Base-by-base conservation (phyloP, 2,888 invertebrate genomes). In the Chrysodeixis includens region DNA sequence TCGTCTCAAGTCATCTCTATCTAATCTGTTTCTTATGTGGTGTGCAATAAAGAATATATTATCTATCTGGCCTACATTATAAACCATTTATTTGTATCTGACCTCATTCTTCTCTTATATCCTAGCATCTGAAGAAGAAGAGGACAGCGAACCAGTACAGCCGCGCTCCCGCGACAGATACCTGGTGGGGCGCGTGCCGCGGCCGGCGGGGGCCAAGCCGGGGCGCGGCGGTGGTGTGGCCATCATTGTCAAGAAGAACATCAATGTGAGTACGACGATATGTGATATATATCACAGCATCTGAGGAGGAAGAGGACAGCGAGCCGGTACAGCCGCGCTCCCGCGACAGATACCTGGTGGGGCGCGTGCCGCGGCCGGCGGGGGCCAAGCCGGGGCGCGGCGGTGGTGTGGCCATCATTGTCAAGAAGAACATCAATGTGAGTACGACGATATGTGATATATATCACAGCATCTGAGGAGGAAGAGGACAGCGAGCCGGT, bases 221-320 rank as follows among this genome's bases (percentile, higher is more conserved):
- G 91, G 92, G 16, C 81, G 90, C 0, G 90, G 91, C 0, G 92
- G 90, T 0, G 92, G 91, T 0, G 83, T 91, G 6, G 86, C 90
- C 2, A 83, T 91, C 14, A 70, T 91, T 6, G 84, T 91, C 26
- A 88, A 81, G 79, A 91, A 87, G 69, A 89, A 88, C 64, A 56
- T 81, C 14, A 85, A 68, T 30, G 90, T 91, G 20, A 87, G 89
- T 82, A 14, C n/a, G 8, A 6, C 6, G 2, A 4, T 26, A 26
- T 26, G 26, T 26, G 2, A 26, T n/a, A n/a, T n/a, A n/a, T n/a
- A n/a, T n/a, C n/a, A 0, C 73, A 89, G 88, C 89, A 5, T 88
- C 90, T 2, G 91, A 91, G 1, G 91, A 91, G 0, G 91, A 90
- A 0, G 88, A 89, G 0, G 87, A 87, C 3, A 70, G 73, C 0